These are phyloP conservation scores for human (Homo sapiens) DNA, from an alignment of 2,113 vertebrate genomes.

Conservation along the genomic window DNA sequence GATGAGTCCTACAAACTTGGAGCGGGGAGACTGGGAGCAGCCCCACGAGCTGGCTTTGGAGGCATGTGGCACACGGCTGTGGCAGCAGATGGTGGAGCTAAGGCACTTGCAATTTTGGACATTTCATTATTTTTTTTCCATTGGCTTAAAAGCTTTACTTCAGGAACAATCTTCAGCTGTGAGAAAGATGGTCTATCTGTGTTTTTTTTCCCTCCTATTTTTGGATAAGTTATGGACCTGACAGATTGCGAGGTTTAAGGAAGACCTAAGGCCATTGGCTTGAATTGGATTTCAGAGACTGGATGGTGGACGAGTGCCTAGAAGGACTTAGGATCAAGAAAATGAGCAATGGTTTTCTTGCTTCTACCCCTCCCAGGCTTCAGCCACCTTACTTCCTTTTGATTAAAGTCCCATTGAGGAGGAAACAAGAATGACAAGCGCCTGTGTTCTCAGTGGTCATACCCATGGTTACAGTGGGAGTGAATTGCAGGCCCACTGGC, in stretches of 20 bases:
- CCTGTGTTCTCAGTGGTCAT: accelerated
- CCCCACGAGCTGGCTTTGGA: accelerated
- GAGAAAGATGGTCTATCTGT: neutral
- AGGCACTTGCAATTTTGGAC: too few species aligned
- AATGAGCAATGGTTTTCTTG: accelerated
- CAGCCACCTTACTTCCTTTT: neutral
- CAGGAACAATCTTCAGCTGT: neutral
- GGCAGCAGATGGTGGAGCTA: accelerated
- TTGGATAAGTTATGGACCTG: neutral
- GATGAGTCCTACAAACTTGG: neutral
- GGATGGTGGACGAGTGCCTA: neutral
- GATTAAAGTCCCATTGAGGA: neutral
- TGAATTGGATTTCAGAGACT: neutral
- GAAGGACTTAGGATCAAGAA: accelerated
- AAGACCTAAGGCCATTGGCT: neutral
- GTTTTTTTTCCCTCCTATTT: neutral
- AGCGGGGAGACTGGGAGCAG: neutral
- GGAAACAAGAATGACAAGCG: accelerated
- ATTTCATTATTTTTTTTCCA: neutral
- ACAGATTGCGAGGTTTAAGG: neutral
- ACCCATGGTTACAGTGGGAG: accelerated
- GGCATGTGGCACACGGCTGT: accelerated
- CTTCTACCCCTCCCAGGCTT: accelerated
- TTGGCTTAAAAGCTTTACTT: neutral
- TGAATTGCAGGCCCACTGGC: accelerated